Conservation (phyloP, 2,888 invertebrate species). For the Rapana venosa region DNA sequence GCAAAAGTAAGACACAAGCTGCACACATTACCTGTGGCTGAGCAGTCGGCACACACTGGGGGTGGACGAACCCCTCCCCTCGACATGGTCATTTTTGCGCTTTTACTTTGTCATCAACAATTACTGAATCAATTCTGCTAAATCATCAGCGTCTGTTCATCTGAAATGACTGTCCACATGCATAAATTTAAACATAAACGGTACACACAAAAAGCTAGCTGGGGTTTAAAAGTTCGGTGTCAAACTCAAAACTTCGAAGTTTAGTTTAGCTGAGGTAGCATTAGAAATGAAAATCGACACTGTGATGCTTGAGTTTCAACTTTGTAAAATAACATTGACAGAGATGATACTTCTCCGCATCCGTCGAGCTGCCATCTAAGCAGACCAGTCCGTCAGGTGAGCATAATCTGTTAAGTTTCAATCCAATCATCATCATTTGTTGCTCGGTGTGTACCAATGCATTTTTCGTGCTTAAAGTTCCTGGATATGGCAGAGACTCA, state of each 20-base stretch:
- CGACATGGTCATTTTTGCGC: constrained; percentile 72
- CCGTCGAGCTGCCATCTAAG: not conserved
- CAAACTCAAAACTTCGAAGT: not conserved
- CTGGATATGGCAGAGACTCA: constrained; percentile 20
- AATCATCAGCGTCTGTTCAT: not conserved
- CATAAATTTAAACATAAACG: not conserved
- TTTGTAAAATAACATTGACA: not conserved
- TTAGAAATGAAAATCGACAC: not conserved
- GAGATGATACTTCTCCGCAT: not conserved
- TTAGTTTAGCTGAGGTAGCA: not conserved
- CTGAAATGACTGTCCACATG: too few species aligned
- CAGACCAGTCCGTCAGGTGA: not conserved
- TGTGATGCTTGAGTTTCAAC: not conserved
- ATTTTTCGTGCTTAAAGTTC: constrained; percentile 38
- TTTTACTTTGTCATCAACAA: not conserved
- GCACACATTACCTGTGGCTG: constrained; percentile 85
- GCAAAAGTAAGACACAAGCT: not conserved
- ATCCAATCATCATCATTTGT: constrained; percentile 20
- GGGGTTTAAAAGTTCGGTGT: not conserved
- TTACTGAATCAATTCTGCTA: not conserved
- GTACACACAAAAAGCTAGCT: not conserved
- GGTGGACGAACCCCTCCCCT: constrained; percentile 88
- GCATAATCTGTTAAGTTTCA: not conserved
- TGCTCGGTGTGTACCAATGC: not conserved
- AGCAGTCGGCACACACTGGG: constrained; percentile 92